phyloP scores from a whole-genome alignment of 2,113 vertebrate species.

The Aldabrachelys gigantea region DNA sequence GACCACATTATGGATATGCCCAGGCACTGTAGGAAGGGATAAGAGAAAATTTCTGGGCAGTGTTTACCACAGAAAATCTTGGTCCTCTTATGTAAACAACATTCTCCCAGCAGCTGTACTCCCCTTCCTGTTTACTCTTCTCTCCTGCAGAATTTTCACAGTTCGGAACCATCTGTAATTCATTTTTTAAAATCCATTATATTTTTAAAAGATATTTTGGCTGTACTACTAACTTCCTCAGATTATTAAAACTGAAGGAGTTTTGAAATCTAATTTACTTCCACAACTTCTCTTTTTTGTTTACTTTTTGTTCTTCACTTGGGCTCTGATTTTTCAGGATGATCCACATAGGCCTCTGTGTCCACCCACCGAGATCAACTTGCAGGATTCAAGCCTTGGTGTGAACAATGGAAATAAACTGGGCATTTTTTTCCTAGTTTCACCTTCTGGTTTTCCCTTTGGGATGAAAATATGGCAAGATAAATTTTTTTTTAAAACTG shows the following conservation, averaged over 20 bases:
- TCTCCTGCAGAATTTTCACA: slow-evolving; percentile 53
- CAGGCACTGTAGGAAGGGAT: slow-evolving; percentile 52
- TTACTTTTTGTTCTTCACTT: slow-evolving; percentile 66
- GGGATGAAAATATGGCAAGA: background rate
- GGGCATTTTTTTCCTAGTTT: background rate
- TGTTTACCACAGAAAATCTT: slow-evolving; percentile 28
- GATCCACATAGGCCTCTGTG: background rate
- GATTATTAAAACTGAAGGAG: slow-evolving; percentile 46
- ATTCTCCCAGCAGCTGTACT: slow-evolving; percentile 71
- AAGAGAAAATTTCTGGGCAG: slow-evolving; percentile 59
- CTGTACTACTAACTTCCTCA: slow-evolving; percentile 37
- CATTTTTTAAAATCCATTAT: slow-evolving; percentile 20
- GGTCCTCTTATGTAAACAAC: slow-evolving; percentile 68
- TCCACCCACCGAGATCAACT: slow-evolving; percentile 14
- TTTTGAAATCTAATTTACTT: slow-evolving; percentile 54
- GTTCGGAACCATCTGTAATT: slow-evolving; percentile 59
- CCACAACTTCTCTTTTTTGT: slow-evolving; percentile 21
- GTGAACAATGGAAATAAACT: background rate
- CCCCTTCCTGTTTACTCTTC: slow-evolving; percentile 71
- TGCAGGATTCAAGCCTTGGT: background rate
- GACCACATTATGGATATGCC: slow-evolving; percentile 47
- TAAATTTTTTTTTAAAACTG: background rate
- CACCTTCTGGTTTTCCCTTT: background rate
- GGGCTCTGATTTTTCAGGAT: slow-evolving; percentile 27
- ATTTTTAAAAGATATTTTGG: slow-evolving; percentile 46